phyloP scores from a whole-genome alignment of 2,888 invertebrate genomes.

The Leptopilina myrica region DNA sequence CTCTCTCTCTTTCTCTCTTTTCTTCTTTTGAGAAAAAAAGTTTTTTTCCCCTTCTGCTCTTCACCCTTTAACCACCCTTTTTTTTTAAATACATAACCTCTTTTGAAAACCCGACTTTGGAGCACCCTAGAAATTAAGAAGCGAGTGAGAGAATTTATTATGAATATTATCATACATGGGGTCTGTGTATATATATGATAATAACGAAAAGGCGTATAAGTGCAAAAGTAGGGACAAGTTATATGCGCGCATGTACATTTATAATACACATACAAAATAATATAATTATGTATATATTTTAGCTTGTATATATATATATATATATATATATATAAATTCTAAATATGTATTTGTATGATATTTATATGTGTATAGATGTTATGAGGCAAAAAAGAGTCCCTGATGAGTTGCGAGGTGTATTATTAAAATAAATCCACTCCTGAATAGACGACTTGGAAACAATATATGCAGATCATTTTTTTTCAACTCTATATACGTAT shows the following conservation, averaged over 20 bases:
- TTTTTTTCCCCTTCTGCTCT: not conserved
- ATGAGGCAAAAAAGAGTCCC: constrained; percentile 11
- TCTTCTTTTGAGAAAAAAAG: not conserved
- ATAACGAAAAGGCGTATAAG: constrained; percentile 31
- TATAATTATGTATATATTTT: too few species aligned
- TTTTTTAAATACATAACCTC: not conserved
- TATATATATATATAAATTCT: too few species aligned
- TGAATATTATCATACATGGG: constrained; percentile 39
- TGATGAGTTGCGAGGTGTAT: constrained; percentile 37
- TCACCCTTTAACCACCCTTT: constrained; percentile 13
- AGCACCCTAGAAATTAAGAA: constrained; percentile 34
- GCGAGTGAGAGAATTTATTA: constrained; percentile 38
- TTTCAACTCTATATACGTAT: not conserved
- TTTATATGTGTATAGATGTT: too few species aligned
- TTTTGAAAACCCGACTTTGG: constrained; percentile 31
- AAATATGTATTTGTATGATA: too few species aligned
- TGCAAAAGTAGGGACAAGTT: constrained; percentile 1
- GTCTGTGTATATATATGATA: not conserved
- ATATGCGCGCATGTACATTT: too few species aligned
- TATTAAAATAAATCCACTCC: constrained; percentile 36
- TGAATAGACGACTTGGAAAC: constrained; percentile 25
- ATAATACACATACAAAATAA: too few species aligned
- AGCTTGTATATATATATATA: too few species aligned
- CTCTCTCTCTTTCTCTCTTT: not conserved
- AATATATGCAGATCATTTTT: constrained; percentile 31